Evolutionary conservation across 2,888 invertebrate genomes (phyloP), one percentile per base, ranked within the genome.

Genomic region (Drosophila anceps): DNA sequence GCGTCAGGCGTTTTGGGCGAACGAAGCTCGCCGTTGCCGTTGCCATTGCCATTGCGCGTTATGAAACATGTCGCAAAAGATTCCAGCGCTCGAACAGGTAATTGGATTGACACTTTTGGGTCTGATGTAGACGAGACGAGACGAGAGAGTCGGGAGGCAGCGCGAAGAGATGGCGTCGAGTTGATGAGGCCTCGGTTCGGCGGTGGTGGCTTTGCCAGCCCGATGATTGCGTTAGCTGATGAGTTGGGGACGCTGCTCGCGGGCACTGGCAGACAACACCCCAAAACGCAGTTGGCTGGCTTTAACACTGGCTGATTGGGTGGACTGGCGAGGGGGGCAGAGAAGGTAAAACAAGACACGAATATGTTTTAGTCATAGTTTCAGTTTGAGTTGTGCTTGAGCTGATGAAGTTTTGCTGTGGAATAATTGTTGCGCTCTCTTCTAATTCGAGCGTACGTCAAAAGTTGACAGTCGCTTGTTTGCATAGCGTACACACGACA

Each of bases 91-190:
- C 90, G 82, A 90, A 84, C 90, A 90, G 90, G 90, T 91, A 91
- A 91, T 91, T 91, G 92, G 91, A 92, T 91, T 91, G 92, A 92
- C 92, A 91, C 91, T 91, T 91, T 84, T 84, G 86, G 91, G 81
- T 87, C 79, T 90, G 79, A 29, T 64, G 81, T 31, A 13, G 59
- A 20, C 35, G n/a, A 37, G 35, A 15, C 29, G 24, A 24, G 54
- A 10, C 24, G 53, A 20, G 20, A 4, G 35, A 35, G 35, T 46
- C 15, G 29, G 35, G 39, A 44, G 69, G 20, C 43, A 67, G 74
- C 20, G n/a, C 29, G n/a, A 8, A 61, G 67, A 75, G 65, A 72
- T 78, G 79, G 73, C 69, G 76, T 79, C 74, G 84, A 83, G 73
- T 85, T 86, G 86, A 86, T 90, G 90, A 90, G 88, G 76, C 84